phyloP scores from a whole-genome alignment of 2,113 vertebrate species.

The Neopipo cinnamomea region DNA sequence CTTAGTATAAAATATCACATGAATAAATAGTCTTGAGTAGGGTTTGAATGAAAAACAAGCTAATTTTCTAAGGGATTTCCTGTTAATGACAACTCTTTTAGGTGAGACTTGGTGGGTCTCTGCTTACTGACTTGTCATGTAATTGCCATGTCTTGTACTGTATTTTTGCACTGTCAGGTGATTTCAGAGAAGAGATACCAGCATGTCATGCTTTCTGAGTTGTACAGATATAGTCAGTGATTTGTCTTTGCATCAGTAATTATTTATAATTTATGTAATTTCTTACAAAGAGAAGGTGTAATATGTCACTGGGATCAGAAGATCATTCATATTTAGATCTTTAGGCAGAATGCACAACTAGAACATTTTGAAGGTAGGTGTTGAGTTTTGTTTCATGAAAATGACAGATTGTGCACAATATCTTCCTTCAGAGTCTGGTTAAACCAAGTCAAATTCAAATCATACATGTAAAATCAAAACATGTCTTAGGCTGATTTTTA shows the following conservation, averaged over 20 bases:
- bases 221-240: neutral
- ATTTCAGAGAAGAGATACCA: neutral
- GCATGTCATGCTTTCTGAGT: neutral
- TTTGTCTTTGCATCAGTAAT: neutral
- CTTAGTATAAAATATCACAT: neutral
- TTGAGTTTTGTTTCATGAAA: neutral
- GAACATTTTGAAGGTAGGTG: neutral
- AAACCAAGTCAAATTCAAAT: neutral
- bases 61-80: neutral
- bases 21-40: neutral
- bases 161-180: neutral
- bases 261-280: neutral
- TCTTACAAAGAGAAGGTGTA: neutral
- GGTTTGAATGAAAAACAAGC: neutral
- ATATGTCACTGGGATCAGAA: neutral
- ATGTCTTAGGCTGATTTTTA: neutral
- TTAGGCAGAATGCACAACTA: neutral
- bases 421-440: neutral
- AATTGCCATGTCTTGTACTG: neutral
- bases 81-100: neutral
- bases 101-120: no score
- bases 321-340: neutral
- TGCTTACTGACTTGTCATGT: neutral
- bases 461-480: neutral
- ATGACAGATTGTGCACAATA: neutral